A percentile compares a stretch with the other conserved stretches of the same genome.
These are phyloP conservation scores for Probosciger aterrimus DNA, from an alignment of 2,113 vertebrate species.

Conservation along the genomic window DNA sequence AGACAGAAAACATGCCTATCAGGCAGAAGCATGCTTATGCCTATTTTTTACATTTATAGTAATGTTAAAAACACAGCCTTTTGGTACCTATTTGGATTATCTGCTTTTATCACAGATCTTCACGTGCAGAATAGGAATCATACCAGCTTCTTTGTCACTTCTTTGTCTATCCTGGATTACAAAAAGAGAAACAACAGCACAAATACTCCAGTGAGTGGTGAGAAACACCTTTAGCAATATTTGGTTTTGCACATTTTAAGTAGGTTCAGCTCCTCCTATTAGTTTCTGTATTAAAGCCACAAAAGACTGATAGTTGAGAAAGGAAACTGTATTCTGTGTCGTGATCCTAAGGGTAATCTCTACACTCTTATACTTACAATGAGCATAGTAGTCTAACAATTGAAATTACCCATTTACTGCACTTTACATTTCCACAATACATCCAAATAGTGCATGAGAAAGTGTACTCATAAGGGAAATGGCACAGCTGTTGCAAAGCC, in stretches of 20 bases:
- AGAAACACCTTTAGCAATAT: neutral
- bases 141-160: neutral
- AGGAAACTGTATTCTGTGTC: neutral
- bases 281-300: neutral
- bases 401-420: neutral
- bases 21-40: rapidly evolving
- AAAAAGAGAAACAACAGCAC: neutral
- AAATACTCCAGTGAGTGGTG: neutral
- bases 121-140: neutral
- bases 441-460: neutral
- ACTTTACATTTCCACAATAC: neutral
- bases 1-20: neutral
- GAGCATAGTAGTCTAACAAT: neutral
- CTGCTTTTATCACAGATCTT: neutral
- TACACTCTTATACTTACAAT: neutral
- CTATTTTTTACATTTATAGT: neutral
- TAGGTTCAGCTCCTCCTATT: neutral
- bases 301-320: neutral
- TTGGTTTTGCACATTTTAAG: neutral
- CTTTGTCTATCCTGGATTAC: neutral
- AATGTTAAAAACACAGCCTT: neutral
- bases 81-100: neutral
- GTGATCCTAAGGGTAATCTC: neutral
- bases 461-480: neutral
- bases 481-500: neutral